Percentiles rank a stretch among this genome's conserved stretches.
phyloP scores from a whole-genome alignment of 2,113 vertebrate genomes.

The Gila orcuttii region DNA sequence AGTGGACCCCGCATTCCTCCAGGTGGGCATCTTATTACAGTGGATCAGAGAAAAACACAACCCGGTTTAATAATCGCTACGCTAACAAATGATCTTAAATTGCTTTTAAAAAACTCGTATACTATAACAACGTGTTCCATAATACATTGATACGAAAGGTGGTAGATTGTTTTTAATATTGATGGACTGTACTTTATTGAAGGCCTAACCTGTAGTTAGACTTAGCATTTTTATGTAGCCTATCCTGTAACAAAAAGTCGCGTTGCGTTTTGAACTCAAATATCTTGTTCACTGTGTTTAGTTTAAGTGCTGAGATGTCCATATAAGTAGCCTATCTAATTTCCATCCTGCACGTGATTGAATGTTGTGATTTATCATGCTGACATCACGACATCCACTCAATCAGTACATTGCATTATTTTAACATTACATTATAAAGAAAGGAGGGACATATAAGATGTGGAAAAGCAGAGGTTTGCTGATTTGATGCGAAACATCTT shows the following conservation, averaged over 20 bases:
- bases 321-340: slow-evolving; percentile 53
- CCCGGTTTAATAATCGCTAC: neutral
- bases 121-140: neutral
- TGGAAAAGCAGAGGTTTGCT: slow-evolving; percentile 5
- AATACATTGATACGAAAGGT: neutral
- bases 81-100: neutral
- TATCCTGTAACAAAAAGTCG: neutral
- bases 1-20: slow-evolving; percentile 51
- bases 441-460: neutral
- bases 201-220: neutral
- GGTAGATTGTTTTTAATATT: neutral
- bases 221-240: too few species aligned
- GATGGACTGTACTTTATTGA: neutral
- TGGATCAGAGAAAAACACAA: neutral
- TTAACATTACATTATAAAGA: neutral
- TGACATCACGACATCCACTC: slow-evolving; percentile 47
- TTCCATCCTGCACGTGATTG: slow-evolving; percentile 59
- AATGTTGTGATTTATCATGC: slow-evolving; percentile 61
- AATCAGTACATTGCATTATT: slow-evolving; percentile 1
- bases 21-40: slow-evolving; percentile 48
- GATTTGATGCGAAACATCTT: neutral
- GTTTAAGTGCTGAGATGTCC: slow-evolving; percentile 50
- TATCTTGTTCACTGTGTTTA: slow-evolving; percentile 59
- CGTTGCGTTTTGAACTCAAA: slow-evolving; percentile 54
- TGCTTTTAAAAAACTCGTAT: neutral